These are phyloP conservation scores for Bovichtus variegatus DNA, from an alignment of 2,797 vertebrate genomes.

Conservation along the genomic window DNA sequence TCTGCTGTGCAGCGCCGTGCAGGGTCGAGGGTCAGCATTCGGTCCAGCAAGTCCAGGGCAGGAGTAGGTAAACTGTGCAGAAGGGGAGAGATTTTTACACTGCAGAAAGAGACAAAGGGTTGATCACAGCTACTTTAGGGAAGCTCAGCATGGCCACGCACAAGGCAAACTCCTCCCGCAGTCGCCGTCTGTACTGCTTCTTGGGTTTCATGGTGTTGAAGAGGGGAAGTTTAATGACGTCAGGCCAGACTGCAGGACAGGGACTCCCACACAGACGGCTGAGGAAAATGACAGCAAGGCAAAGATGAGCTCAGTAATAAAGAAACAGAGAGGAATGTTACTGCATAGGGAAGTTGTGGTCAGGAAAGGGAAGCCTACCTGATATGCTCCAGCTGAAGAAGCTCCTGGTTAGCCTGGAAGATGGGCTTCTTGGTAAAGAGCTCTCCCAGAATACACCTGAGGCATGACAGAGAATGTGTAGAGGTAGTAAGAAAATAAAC, in stretches of 20 bases:
- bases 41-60: slow-evolving; percentile 95
- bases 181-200: slow-evolving; percentile 95
- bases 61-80: slow-evolving; percentile 87
- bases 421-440: slow-evolving; percentile 99
- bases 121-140: not conserved
- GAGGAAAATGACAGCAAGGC: not conserved
- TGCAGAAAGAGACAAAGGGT: not conserved
- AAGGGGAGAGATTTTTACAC: slow-evolving; percentile 16
- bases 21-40: slow-evolving; percentile 98
- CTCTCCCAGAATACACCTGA: slow-evolving; percentile 97
- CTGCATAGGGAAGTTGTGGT: not conserved
- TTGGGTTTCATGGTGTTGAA: slow-evolving; percentile 99
- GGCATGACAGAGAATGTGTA: not conserved
- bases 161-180: slow-evolving; percentile 98
- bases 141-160: slow-evolving; percentile 76
- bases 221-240: slow-evolving; percentile 97
- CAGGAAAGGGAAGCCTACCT: slow-evolving; percentile 84
- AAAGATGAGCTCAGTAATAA: not conserved
- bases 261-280: slow-evolving; percentile 98
- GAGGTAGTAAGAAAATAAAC: not conserved
- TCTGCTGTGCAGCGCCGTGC: slow-evolving; percentile 95
- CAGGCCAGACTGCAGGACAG: slow-evolving; percentile 96
- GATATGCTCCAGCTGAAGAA: slow-evolving; percentile 97
- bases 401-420: slow-evolving; percentile 99
- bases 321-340: not conserved